Base-by-base conservation (phyloP, 2,888 invertebrate species). In the Drosophila testacea region DNA sequence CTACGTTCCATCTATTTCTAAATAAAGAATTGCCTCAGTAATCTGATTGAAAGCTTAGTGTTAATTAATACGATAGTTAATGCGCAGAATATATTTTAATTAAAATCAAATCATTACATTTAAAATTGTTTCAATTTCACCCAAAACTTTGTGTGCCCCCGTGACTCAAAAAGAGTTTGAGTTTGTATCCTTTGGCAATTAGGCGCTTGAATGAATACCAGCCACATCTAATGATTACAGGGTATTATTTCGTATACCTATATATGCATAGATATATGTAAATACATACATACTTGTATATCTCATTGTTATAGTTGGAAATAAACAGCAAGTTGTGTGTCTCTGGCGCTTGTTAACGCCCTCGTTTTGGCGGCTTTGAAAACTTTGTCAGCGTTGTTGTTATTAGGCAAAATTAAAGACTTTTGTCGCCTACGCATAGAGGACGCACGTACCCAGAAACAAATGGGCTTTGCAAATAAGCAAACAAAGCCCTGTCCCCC, bases 361-460 rank as follows among this genome's bases (percentile, higher is more conserved):
- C 82, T 73, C 79, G 83, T 88, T 88, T 88, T 77, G 86, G 81
- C 76, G 83, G 83, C 86, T 86, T 88, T 73, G 73, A 63, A 73
- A 88, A 86, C 62, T 88, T 83, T 71, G 71, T 63, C 81, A 83
- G 70, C 64, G 69, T 69, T 68, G 82, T 69, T 84, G 79, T 73
- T 85, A 84, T 84, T 84, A 86, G 81, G 72, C 78, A 85, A 88
- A 84, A 84, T 88, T 84, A 84, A 84, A 84, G 83, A 83, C 83
- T 83, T 88, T 88, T 86, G 78, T 83, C 86, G 83, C 73, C 86
- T 74, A 65, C 76, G 75, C 38, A 39, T 41, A 32, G 64, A 51
- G 64, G 38, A 66, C 61, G 54, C 62, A 72, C 79, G 69, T 73
- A 81, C 69, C 77, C 81, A 68, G 68, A 86, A 88, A 88, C 83